A percentile compares a stretch with the other conserved stretches of the same genome.
Conservation (phyloP, 2,888 invertebrate genomes). For the Crematogaster levior region DNA sequence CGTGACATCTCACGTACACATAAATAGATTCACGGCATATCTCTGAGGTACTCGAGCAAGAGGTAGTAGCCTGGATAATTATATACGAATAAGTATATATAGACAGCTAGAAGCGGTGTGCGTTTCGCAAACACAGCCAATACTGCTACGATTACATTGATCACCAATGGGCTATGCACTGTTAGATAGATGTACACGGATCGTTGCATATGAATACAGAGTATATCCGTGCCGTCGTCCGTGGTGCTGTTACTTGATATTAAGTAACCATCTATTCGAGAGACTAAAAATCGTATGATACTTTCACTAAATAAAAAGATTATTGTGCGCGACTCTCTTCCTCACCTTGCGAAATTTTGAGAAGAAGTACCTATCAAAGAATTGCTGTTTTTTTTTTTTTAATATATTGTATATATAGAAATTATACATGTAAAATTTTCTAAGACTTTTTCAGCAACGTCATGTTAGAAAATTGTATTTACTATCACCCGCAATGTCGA, state of each 20-base stretch:
- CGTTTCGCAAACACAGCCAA: constrained; percentile 53
- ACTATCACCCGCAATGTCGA: neutral
- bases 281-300: neutral
- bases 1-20: constrained; percentile 34
- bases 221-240: neutral
- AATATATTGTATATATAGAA: neutral
- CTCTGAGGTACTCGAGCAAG: neutral
- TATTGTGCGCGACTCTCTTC: neutral
- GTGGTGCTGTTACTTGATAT: constrained; percentile 6
- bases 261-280: constrained; percentile 16
- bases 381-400: neutral
- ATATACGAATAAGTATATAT: constrained; percentile 38
- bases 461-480: neutral
- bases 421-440: neutral
- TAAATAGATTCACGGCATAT: constrained; percentile 22
- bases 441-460: neutral
- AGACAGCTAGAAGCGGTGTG: constrained; percentile 9
- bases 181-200: constrained; percentile 30
- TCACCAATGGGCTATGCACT: constrained; percentile 55
- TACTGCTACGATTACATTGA: constrained; percentile 60
- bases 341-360: neutral
- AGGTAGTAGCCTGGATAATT: constrained; percentile 50
- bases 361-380: neutral
- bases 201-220: constrained; percentile 41
- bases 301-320: neutral